Evolutionary conservation across 2,797 vertebrate genomes (phyloP).

Genomic region (Naso thynnoides): DNA sequence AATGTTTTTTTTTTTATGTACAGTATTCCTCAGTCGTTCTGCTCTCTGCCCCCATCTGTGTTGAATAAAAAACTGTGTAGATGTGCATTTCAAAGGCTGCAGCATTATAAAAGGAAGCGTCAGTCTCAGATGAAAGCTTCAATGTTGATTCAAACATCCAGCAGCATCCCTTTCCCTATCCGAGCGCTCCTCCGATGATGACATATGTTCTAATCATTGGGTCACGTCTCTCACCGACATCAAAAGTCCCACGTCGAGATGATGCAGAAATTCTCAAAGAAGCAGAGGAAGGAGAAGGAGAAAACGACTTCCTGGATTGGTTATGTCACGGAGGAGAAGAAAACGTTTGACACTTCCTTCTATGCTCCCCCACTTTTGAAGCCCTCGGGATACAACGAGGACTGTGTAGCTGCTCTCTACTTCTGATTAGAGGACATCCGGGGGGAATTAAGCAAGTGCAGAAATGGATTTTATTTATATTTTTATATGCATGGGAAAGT

Average conservation of each 20-base stretch:
- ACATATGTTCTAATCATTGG: constrained; percentile 77
- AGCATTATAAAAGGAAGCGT: constrained; percentile 61
- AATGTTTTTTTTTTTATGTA: constrained; percentile 25
- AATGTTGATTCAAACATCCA: constrained; percentile 67
- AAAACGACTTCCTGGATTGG: constrained; percentile 61
- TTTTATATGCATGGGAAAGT: constrained; percentile 47
- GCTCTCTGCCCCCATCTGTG: constrained; percentile 8
- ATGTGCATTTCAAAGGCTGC: constrained; percentile 72
- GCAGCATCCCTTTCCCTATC: constrained; percentile 30
- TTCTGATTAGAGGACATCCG: constrained; percentile 55
- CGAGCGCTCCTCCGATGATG: constrained; percentile 65
- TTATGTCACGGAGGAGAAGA: constrained; percentile 56
- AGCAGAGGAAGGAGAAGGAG: constrained; percentile 50
- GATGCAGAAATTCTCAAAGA: constrained; percentile 63
- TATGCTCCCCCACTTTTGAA: constrained; percentile 44
- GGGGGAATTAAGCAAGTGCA: constrained; percentile 46
- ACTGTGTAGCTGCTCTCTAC: constrained; percentile 40
- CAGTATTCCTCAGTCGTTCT: constrained; percentile 37
- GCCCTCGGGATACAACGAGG: constrained; percentile 40
- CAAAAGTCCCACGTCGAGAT: constrained; percentile 72
- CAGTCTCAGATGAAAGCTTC: constrained; percentile 69
- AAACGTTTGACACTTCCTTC: constrained; percentile 67
- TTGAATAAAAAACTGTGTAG: constrained; percentile 48
- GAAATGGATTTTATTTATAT: constrained; percentile 53
- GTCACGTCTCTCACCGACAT: constrained; percentile 71